Evolutionary conservation across 2,113 vertebrate species (phyloP), one percentile per base, ranked within the genome.

Genomic region (Anser brachyrhynchus): DNA sequence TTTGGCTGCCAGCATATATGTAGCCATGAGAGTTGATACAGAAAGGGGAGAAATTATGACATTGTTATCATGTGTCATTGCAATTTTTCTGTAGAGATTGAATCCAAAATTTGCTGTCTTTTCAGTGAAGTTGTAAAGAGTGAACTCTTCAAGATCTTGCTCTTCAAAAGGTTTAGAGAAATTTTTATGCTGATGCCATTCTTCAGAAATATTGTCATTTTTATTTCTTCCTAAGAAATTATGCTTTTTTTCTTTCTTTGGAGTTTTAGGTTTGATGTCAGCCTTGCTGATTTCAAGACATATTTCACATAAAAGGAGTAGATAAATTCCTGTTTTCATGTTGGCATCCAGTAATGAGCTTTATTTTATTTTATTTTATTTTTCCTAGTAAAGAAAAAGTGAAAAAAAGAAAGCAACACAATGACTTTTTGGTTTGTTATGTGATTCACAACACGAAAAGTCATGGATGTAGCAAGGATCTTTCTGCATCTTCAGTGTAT

Each of bases 41-140:
- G 99, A 98, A 44, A 99, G 78, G 0, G 99, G 99, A 8, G 99
- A 99, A 90, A 99, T 98, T 64, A 99, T 98, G 25, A 99, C 97
- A 55, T 99, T 99, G 62, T 98, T 92, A 26, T 99, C 99, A 1
- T 99, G 98, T 69, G 95, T 97, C 94, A 96, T 88, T 41, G 99
- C 98, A 90, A 99, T 98, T 97, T 97, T 98, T 73, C 98, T 97
- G 93, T 99, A 99, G 41, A 99, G 98, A 75, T 98, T 98, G 97
- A 99, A 99, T 58, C 99, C 99, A 90, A 99, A 99, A 95, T 98
- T 98, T 51, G 97, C 97, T 72, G 98, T 99, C 87, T 97, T 98
- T 80, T 98, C 96, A 22, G 98, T 97, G n/a, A 99, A 98, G 86
- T 98, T 96, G 37, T 96, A 86, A 58, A 98, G 92, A 66, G 97